Evolutionary conservation across 2,888 invertebrate genomes (phyloP), one percentile per base, ranked within the genome.

Genomic region (Ormyrus thymus): DNA sequence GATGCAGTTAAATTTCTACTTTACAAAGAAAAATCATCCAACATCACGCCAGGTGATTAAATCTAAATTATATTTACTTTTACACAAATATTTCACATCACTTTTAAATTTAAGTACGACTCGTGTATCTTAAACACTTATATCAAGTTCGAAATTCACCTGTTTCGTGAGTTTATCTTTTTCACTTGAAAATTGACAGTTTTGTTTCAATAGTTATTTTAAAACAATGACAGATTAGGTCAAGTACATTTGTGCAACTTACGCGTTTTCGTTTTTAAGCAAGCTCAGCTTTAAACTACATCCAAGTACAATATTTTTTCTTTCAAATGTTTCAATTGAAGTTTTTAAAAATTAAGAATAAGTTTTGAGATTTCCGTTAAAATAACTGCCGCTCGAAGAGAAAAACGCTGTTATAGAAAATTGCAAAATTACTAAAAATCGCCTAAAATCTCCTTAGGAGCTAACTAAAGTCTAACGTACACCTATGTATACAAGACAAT

Each of bases 41-140:
- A 46, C 11, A 64, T 61, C 66, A 68, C 58, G 6, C 75, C 75
- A 53, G 59, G 58, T 66, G 58, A 65, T 50, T 48, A 59, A 66
- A 59, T 51, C n/a, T 13, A 61, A 46, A 15, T 64, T 73, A 45
- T 11, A 64, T 55, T n/a, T 29, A 13, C 61, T 55, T 11, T 13
- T 45, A 56, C 9, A 61, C 15, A 61, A 68, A 43, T 59, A 58
- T 58, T 48, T 65, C 29, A n/a, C 29, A 74, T 29, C 10, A 51
- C 15, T 13, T 51, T 51, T 43, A 2, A n/a, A 61, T 51, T 68
- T 71, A 71, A 71, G 71, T 71, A 71, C 70, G 59, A 50, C 51
- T 29, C 29, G 29, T 8, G 48, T 61, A 50, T 29, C 11, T 59
- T 29, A 56, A 56, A 46, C 29, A 29, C 3, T 29, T 29, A 29